Base-by-base conservation (phyloP, 2,888 invertebrate genomes). In the Rhagonycha fulva region DNA sequence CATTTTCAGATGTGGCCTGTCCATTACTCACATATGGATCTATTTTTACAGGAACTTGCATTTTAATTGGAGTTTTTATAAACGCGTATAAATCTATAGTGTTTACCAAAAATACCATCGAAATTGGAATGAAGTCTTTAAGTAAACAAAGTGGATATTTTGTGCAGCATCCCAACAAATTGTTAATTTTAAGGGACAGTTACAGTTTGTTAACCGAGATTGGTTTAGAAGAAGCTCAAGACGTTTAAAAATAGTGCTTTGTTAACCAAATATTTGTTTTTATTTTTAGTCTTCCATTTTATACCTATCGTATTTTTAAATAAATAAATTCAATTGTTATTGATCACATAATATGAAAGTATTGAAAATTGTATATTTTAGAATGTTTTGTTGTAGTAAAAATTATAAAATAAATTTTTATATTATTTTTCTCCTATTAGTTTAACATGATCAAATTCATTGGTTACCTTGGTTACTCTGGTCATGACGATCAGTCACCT, bases 51-150 rank as follows among this genome's bases (percentile, higher is more conserved):
- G 96, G 96, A 0, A 87, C 93, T 4, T 88, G 91, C 68, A 90
- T 92, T 24, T 89, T 96, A 23, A 88, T 92, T 5, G 89, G 90
- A 4, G 91, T 94, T 60, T 92, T 95, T 84, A 89, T 95, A 12
- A 92, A 92, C 84, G 92, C 93, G 0, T 95, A 96, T 88, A 94
- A 94, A 84, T 93, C 91, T 82, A 89, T 94, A 66, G 92, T 94
- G 0, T 92, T 94, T 76, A 92, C 93, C 0, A 89, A 93, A 47
- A 94, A 95, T 85, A 93, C 95, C 26, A 91, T 95, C 10, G 95
- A 96, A 84, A 89, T 95, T 77, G 94, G 96, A 0, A 91, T 93
- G 82, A 92, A 92, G 70, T 94, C 93, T 0, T 86, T 95, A 14
- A 87, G 94, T 69, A 89, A 94, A 14, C 92, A 94, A 14, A 92